Evolutionary conservation across 2,797 vertebrate species (phyloP).

Genomic region (Squalus acanthias): DNA sequence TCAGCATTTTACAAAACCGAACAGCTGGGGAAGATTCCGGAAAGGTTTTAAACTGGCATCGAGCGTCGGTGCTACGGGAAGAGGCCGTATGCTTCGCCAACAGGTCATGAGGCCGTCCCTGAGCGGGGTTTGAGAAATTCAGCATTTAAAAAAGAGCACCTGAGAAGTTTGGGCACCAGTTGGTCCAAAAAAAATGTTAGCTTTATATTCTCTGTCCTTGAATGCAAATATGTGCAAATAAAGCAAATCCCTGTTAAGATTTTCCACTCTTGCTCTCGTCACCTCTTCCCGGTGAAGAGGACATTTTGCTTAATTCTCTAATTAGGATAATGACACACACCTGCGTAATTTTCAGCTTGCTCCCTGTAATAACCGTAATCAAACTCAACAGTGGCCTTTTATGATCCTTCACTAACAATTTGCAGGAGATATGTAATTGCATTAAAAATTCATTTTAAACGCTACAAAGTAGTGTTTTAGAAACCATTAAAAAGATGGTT

Average conservation of each 20-base stretch:
- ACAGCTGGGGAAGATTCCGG: background rate
- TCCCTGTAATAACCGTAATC: constrained; percentile 25
- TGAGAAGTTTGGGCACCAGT: background rate
- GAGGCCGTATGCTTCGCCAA: background rate
- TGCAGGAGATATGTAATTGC: constrained; percentile 30
- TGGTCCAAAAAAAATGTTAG: background rate
- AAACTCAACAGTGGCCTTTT: constrained; percentile 22
- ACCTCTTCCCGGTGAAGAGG: constrained; percentile 14
- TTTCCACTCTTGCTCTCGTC: background rate
- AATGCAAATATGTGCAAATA: background rate
- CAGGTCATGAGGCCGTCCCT: background rate
- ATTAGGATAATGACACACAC: constrained; percentile 27
- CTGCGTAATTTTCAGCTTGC: background rate
- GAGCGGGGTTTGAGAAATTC: background rate
- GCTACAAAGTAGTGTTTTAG: constrained; percentile 32
- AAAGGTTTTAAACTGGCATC: background rate
- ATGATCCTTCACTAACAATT: constrained; percentile 34
- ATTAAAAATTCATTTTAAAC: constrained; percentile 35
- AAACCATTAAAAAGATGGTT: constrained; percentile 17
- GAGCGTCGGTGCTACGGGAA: background rate
- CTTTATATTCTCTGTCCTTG: background rate
- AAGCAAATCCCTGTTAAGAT: background rate
- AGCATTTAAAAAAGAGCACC: background rate
- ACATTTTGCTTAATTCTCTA: constrained; percentile 36
- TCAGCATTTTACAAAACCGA: background rate